Base-by-base conservation (phyloP, 2,888 invertebrate genomes). In the Micoletzkya japonica region DNA sequence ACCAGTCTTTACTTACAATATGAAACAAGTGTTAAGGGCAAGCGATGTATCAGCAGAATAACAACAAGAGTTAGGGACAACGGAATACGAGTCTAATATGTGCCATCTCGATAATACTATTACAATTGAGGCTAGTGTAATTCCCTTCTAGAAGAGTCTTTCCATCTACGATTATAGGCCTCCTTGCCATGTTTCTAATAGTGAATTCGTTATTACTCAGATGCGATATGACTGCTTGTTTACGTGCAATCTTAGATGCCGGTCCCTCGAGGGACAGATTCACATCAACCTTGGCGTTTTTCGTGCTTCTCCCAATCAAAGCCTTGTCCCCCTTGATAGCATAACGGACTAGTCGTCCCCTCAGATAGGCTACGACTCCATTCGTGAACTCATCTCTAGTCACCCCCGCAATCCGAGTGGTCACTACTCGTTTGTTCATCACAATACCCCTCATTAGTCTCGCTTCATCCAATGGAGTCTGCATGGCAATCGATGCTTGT, bases 91-190 rank as follows among this genome's bases (percentile, higher is more conserved):
- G 75, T n/a, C 73, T 72, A 32, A 83, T 72, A 4, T 73, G 32
- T 7, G 74, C 76, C 10, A 83, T 75, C 69, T 97, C 96, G 68
- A 97, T 92, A 17, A 95, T 92, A 75, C 94, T 92, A 86, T 95
- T 95, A 87, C 96, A 93, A 85, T 91, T 92, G 24, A 97, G 89
- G 81, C 93, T 91, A 70, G 92, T 91, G 89, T 94, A 94, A 87
- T 91, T 92, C 58, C 94, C 94, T 64, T 91, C 90, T 14, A 94
- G 89, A 69, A 97, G 90, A 0, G 95, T 94, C 73, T 92, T 90
- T 1, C 95, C 94, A 86, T 97, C 95, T 4, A 97, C 92, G 86
- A 93, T 95, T 82, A 97, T 91, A 2, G 95, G 92, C 73, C 95
- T 88, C 86, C 94, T 94, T 28, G 96, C 97, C 86, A 95, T 95